Evolutionary conservation across 2,888 invertebrate species (phyloP).

Genomic region (Drosophila meridionalis): DNA sequence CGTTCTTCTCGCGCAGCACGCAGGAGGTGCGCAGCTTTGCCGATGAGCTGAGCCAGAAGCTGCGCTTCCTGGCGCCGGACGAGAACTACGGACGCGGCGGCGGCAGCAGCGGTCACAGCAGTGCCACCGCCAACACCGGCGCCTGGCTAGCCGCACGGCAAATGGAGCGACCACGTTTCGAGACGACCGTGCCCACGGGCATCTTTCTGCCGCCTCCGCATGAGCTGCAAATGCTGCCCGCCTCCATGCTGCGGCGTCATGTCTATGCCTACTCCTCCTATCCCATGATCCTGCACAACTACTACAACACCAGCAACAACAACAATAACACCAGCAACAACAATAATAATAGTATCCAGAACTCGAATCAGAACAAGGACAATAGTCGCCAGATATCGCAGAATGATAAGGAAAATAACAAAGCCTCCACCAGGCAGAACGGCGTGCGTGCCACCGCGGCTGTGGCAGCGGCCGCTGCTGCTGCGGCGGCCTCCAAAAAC

Average conservation of each 20-base stretch:
- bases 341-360: slow-evolving; percentile 13
- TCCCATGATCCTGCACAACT: slow-evolving; percentile 85
- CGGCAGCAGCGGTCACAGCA: slow-evolving; percentile 45
- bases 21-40: slow-evolving; percentile 86
- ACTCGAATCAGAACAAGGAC: slow-evolving; percentile 40
- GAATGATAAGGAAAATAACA: slow-evolving; percentile 51
- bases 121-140: slow-evolving; percentile 25
- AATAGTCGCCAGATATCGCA: slow-evolving; percentile 22
- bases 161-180: slow-evolving; percentile 88
- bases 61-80: slow-evolving; percentile 88
- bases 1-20: slow-evolving; percentile 71
- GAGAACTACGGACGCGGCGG: slow-evolving; percentile 85
- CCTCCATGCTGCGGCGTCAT: slow-evolving; percentile 82
- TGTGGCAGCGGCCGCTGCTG: slow-evolving; percentile 66
- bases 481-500: slow-evolving; percentile 44
- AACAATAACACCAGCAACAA: slow-evolving; percentile 20
- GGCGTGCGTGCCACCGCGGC: slow-evolving; percentile 74
- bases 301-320: slow-evolving; percentile 56
- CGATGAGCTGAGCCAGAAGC: slow-evolving; percentile 89
- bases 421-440: slow-evolving; percentile 57
- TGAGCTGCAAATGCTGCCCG: slow-evolving; percentile 80
- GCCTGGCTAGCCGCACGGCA: slow-evolving; percentile 57
- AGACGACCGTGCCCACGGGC: slow-evolving; percentile 92
- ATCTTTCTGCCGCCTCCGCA: slow-evolving; percentile 92
- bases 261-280: slow-evolving; percentile 89